Base-by-base conservation (phyloP, 2,113 vertebrate species). In the Xiphorhynchus elegans region DNA sequence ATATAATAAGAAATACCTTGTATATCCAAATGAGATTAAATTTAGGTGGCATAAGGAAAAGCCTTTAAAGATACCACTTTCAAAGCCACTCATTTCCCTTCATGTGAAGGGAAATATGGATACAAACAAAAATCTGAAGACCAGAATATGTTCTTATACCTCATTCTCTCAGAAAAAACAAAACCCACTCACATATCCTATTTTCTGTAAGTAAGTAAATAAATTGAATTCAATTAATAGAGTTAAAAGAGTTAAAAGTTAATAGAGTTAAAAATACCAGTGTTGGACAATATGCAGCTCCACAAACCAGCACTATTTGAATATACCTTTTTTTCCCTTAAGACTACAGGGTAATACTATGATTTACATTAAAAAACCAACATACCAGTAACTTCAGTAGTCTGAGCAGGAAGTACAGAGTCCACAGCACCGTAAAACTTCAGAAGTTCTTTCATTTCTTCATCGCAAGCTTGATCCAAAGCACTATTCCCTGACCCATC, bases 381-480 rank as follows among this genome's bases (percentile, higher is more conserved):
- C 95, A 67, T 95, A 98, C 98, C 97, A 87, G 75, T 49, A 81
- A 55, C 53, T 44, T 77, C 19, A 80, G 1, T 10, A 72, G 68
- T 68, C 56, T 58, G n/a, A 77, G 46, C 58, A 53, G 90, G 70
- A 91, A 81, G 44, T 75, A 49, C 35, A 53, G 39, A 67, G 52
- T 96, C 87, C 66, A 31, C 0, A 75, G 87, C 80, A 74, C 81
- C 26, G 1, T 97, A 97, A 8, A 93, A 95, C 56, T 94, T 97
- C 44, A 99, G 97, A 73, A 99, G 78, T 49, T 98, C 93, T 97
- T 94, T 98, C 83, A 99, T 98, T 69, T 97, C 67, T 63, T 96
- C 91, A 91, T 94, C 66, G 69, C 10, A 14, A 28, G 98, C 97
- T 96, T 97, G 50, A 84, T 98, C 96, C 62, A 98, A 78, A 55